phyloP scores from a whole-genome alignment of 2,113 vertebrate species.

The Elachura formosa region DNA sequence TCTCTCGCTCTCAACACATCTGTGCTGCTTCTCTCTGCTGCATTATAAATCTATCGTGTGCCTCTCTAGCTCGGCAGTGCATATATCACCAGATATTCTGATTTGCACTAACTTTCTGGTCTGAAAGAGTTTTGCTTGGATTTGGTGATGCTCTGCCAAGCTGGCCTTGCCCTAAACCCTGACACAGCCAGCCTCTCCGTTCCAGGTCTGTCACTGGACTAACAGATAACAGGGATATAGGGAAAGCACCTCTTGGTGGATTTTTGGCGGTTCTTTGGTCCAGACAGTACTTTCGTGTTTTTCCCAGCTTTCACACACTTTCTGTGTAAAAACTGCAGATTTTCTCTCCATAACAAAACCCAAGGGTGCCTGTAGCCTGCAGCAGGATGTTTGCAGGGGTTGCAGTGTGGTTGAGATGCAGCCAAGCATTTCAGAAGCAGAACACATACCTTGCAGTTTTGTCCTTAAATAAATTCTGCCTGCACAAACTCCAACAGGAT shows the following conservation, averaged over 20 bases:
- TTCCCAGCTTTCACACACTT: background rate
- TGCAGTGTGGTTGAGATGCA: background rate
- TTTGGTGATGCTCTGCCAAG: background rate
- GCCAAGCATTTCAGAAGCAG: background rate
- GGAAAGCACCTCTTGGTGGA: background rate
- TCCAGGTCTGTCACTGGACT: background rate
- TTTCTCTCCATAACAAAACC: background rate
- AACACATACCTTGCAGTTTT: background rate
- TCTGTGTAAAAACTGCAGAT: background rate
- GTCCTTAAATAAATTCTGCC: background rate
- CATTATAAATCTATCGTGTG: slow-evolving; percentile 27
- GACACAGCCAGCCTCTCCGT: background rate
- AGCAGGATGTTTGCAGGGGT: background rate
- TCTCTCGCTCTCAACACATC: slow-evolving; percentile 61
- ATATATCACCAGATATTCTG: slow-evolving; percentile 19
- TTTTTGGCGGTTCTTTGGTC: background rate
- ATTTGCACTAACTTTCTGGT: slow-evolving; percentile 41
- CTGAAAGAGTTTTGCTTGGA: background rate
- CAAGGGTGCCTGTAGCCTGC: background rate
- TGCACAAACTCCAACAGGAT: background rate
- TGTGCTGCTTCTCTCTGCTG: slow-evolving; percentile 38
- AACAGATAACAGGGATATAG: background rate
- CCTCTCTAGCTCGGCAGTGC: slow-evolving; percentile 12
- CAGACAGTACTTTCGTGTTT: background rate
- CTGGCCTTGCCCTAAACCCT: background rate